Evolutionary conservation across 2,888 invertebrate genomes (phyloP), one percentile per base, ranked within the genome.

Genomic region (Eristalinus sepulchralis): DNA sequence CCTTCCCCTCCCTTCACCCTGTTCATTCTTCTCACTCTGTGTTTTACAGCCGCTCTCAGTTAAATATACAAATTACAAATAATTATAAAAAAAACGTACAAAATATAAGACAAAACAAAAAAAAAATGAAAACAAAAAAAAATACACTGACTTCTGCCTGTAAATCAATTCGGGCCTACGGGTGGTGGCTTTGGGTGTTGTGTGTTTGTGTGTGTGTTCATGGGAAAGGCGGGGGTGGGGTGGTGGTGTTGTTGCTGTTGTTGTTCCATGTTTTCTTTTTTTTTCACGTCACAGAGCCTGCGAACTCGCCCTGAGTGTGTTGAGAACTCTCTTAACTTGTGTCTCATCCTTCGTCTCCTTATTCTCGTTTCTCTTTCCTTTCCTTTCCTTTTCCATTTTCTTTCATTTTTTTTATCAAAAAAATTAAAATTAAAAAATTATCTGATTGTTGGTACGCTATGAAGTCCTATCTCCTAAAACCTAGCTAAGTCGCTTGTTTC

Each of bases 111-210:
- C n/a, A 66, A 66, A 59, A 62, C n/a, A n/a, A n/a, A 66, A 34
- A 60, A 73, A 62, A 73, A 70, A 68, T 75, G 47, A n/a, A n/a
- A n/a, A n/a, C n/a, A n/a, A n/a, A n/a, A n/a, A n/a, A 68, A 57
- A 75, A 64, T 76, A 82, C 81, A 76, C 66, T 76, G 77, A 82
- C 82, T 82, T 76, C 31, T 64, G 67, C 60, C 70, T 82, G 70
- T 64, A 68, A 27, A 34, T 64, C 1, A 6, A n/a, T n/a, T n/a
- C 47, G 47, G 47, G 47, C 47, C 4, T 39, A 11, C 34, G 34
- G 11, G 47, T 13, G 13, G 47, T 47, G 13, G n/a, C n/a, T 39
- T 47, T 47, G 47, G n/a, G 47, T 3, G 47, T 17, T 3, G 47
- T 17, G 47, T n/a, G 8, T 34, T 34, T 34, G 34, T n/a, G 47